Conservation (phyloP, 2,888 invertebrate genomes). For the Cryptocheilus praepositus region DNA sequence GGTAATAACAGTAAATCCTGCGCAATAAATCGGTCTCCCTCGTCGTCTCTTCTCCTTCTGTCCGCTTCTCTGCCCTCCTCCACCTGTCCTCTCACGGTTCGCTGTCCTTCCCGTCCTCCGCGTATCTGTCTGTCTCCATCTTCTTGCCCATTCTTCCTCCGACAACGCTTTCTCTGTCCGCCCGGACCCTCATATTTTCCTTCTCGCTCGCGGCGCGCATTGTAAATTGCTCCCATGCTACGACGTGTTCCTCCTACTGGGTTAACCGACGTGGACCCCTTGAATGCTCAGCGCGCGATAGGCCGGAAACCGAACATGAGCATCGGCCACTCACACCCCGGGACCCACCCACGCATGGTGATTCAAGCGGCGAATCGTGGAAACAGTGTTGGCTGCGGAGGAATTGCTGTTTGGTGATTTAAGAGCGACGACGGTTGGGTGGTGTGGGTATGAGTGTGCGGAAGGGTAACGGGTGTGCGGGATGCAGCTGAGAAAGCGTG, state of each 20-base stretch:
- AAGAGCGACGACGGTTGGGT: too few relatives aligned
- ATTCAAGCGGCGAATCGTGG: slow-evolving; percentile 27
- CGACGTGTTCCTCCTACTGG: slow-evolving; percentile 44
- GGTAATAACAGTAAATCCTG: slow-evolving; percentile 74
- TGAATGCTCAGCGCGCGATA: slow-evolving; percentile 31
- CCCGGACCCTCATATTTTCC: background rate
- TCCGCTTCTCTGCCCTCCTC: slow-evolving; percentile 23
- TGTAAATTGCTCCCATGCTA: slow-evolving; percentile 62
- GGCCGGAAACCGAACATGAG: slow-evolving; percentile 32
- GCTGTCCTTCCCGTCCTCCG: too few relatives aligned
- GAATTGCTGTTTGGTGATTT: too few relatives aligned
- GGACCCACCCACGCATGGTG: slow-evolving; percentile 8
- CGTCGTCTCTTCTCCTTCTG: slow-evolving; percentile 32
- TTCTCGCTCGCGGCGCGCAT: slow-evolving; percentile 31
- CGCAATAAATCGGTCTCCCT: slow-evolving; percentile 69
- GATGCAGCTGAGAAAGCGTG: too few relatives aligned
- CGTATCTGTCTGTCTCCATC: slow-evolving; percentile 14
- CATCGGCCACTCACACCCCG: slow-evolving; percentile 16
- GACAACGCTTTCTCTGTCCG: slow-evolving; percentile 5
- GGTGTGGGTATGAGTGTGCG: too few relatives aligned
- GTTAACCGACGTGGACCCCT: slow-evolving; percentile 40
- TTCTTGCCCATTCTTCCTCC: slow-evolving; percentile 15
- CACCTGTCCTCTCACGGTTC: slow-evolving; percentile 6
- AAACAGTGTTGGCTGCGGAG: slow-evolving; percentile 2
- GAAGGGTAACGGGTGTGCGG: too few relatives aligned